Evolutionary conservation across 2,113 vertebrate species (phyloP).

Genomic region (Antigone vipio): DNA sequence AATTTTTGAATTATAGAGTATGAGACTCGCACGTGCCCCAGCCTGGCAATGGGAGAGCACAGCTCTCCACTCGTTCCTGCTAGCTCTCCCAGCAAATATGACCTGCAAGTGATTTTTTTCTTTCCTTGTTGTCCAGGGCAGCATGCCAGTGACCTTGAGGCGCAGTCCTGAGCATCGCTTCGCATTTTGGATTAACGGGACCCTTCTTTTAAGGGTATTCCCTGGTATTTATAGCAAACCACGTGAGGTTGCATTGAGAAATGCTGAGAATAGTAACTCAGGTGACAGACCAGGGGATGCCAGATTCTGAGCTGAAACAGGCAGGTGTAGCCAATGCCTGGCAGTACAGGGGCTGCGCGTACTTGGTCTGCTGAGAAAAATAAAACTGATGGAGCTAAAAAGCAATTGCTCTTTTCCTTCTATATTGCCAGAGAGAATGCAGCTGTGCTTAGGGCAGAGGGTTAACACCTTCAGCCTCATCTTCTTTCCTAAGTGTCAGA

Average conservation of each 20-base stretch:
- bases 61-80: background rate
- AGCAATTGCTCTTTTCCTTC: background rate
- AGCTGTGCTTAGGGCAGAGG: background rate
- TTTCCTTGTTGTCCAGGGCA: background rate
- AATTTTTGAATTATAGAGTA: background rate
- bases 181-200: background rate
- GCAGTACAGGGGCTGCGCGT: background rate
- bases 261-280: background rate
- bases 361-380: background rate
- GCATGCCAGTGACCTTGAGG: background rate
- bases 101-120: background rate
- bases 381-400: background rate
- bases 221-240: constrained; percentile 7
- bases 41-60: background rate
- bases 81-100: background rate
- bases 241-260: background rate
- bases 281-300: background rate
- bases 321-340: background rate
- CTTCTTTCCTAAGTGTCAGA: background rate
- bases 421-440: fast-evolving
- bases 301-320: background rate
- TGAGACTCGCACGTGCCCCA: background rate
- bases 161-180: background rate
- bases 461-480: background rate
- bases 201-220: background rate